Evolutionary conservation across 2,888 invertebrate genomes (phyloP).

Genomic region (Disparrhopalites patrizii): DNA sequence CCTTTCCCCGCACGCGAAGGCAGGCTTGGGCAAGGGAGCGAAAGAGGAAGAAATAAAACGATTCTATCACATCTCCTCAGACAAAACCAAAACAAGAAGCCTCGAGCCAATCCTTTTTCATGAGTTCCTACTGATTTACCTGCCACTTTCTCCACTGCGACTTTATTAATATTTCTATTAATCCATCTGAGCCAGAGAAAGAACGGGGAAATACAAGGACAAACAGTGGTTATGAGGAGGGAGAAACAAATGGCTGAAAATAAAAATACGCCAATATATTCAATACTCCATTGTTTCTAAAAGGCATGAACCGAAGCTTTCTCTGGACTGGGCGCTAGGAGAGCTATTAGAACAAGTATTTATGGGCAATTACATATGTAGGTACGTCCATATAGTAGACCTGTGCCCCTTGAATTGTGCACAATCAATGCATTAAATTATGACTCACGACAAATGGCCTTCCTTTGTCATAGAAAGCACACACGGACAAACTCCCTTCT

Average conservation of each 20-base stretch:
- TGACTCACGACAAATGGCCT: too few species aligned
- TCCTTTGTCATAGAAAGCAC: too few species aligned
- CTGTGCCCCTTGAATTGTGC: too few species aligned
- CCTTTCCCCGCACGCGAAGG: not conserved
- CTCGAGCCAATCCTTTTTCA: not conserved
- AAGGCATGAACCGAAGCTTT: too few species aligned
- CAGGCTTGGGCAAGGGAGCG: not conserved
- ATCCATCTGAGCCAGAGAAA: not conserved
- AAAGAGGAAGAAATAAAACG: not conserved
- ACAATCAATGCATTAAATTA: too few species aligned
- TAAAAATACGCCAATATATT: too few species aligned
- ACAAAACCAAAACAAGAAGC: not conserved
- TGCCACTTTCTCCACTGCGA: not conserved
- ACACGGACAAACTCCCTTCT: not conserved
- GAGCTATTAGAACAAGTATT: too few species aligned
- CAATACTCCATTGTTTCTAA: too few species aligned
- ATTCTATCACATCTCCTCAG: not conserved
- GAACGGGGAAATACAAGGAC: not conserved
- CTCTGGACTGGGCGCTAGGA: too few species aligned
- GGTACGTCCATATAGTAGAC: too few species aligned
- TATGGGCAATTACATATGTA: too few species aligned
- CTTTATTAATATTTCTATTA: not conserved
- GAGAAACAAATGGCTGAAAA: too few species aligned
- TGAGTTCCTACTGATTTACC: not conserved
- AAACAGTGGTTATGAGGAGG: not conserved